Base-by-base conservation (phyloP, 2,113 vertebrate genomes). In the Vulpes ferrilata region DNA sequence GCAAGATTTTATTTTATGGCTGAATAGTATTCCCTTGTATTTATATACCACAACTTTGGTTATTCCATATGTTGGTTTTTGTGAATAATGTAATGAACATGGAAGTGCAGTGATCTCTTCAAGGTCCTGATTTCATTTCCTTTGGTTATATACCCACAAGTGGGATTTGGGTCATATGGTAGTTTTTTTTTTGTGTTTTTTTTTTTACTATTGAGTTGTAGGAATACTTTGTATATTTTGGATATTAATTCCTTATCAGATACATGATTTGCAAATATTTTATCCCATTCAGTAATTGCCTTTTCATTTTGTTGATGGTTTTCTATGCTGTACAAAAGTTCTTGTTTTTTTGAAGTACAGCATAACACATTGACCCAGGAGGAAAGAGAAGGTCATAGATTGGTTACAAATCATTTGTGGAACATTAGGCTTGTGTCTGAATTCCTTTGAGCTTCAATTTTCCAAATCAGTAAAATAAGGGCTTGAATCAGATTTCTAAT, bases 81-180 rank as follows among this genome's bases (percentile, higher is more conserved):
- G 38, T 48, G 30, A 82, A 82, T 82, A 92, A 59, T 82, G 64
- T 80, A 71, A 11, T 82, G 78, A 92, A 92, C 90, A 82, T 48
- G 53, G 3, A 38, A 13, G 9, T 48, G 9, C 9, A 59, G 38
- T n/a, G 23, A 71, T 59, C 53, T 82, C 55, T 82, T 82, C 4
- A 22, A 82, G 20, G 30, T 71, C 57, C 0, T 0, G 35, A 59
- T 82, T 57, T 82, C 20, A 48, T 43, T 82, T 92, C 65, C 65
- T 82, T 82, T 69, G 19, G 53, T 48, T 71, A 82, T 59, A 48
- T 71, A 57, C 35, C 15, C 30, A 82, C 13, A 60, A 82, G 35
- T 71, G 35, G 12, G 57, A 92, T 82, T 59, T 92, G 20, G 38
- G 30, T 59, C 20, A 60, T 57, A n/a, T 48, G 64, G 13, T 82